Evolutionary conservation across 2,888 invertebrate genomes (phyloP).

Genomic region (Carcina quercana): DNA sequence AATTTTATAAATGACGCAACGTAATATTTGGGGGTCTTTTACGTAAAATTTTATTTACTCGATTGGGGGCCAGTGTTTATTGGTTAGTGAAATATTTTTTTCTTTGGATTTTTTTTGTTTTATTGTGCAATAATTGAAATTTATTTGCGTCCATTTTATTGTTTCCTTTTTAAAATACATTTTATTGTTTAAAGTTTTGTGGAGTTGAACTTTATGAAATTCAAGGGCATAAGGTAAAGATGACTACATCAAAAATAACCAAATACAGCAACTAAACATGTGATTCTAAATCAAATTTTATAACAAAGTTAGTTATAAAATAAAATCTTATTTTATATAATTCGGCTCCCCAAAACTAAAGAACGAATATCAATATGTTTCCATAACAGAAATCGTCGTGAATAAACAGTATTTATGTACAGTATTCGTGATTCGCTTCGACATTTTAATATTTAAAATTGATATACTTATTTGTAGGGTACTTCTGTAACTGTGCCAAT

Average conservation of each 20-base stretch:
- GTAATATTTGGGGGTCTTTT: too few species aligned
- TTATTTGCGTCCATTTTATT: slow-evolving; percentile 66
- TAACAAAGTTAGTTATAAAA: too few species aligned
- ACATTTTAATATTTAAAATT: slow-evolving; percentile 5
- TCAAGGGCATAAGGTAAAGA: too few species aligned
- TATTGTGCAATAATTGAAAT: slow-evolving; percentile 67
- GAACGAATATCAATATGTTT: slow-evolving; percentile 33
- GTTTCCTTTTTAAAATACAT: slow-evolving; percentile 32
- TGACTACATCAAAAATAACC: too few species aligned
- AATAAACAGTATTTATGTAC: slow-evolving; percentile 60
- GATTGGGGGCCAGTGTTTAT: too few species aligned
- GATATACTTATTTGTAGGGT: background rate
- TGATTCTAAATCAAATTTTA: too few species aligned
- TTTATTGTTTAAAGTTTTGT: slow-evolving; percentile 18
- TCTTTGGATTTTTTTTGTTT: slow-evolving; percentile 26
- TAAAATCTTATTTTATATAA: too few species aligned
- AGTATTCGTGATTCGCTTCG: slow-evolving; percentile 54
- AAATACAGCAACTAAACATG: too few species aligned
- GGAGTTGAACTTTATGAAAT: too few species aligned
- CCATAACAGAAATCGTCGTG: slow-evolving; percentile 36
- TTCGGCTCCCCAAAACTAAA: too few species aligned
- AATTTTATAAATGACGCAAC: too few species aligned
- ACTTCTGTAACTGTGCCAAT: background rate
- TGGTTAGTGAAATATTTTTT: slow-evolving; percentile 11
- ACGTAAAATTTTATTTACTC: too few species aligned